phyloP scores from a whole-genome alignment of 2,797 vertebrate species.

The Gymnocypris eckloni region DNA sequence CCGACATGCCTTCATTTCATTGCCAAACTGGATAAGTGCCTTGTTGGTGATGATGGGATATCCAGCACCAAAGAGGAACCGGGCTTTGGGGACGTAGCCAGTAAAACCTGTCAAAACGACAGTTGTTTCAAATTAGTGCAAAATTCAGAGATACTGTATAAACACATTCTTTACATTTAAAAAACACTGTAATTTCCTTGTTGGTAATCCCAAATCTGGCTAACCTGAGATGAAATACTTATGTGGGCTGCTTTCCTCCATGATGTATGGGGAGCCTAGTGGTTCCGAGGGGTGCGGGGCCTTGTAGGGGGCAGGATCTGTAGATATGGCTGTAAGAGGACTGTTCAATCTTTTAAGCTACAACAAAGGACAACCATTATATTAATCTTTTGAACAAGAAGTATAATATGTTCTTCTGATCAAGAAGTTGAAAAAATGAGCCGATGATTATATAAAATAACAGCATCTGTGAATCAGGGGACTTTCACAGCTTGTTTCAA shows the following conservation, averaged over 20 bases:
- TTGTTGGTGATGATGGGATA: constrained; percentile 75
- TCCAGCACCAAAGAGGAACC: constrained; percentile 74
- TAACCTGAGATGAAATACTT: constrained; percentile 86
- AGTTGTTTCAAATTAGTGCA: neutral
- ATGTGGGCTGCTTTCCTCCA: constrained; percentile 78
- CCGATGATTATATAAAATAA: neutral
- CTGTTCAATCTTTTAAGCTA: constrained; percentile 55
- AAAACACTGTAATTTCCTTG: neutral
- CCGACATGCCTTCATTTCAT: constrained; percentile 58
- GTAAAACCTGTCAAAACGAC: constrained; percentile 74
- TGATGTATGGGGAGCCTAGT: constrained; percentile 71
- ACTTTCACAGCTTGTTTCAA: constrained; percentile 27
- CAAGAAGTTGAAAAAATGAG: neutral
- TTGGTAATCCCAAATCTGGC: neutral
- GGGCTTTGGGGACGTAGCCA: constrained; percentile 74
- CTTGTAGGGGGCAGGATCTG: constrained; percentile 56
- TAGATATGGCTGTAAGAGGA: constrained; percentile 59
- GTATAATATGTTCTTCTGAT: neutral
- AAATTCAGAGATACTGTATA: neutral
- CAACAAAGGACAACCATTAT: constrained; percentile 44
- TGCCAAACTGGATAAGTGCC: constrained; percentile 76
- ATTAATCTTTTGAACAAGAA: neutral
- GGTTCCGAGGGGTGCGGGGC: constrained; percentile 57
- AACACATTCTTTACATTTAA: neutral
- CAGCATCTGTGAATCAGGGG: neutral